phyloP scores from a whole-genome alignment of 1,140 invertebrate genomes.

The Coptotermes formosanus region DNA sequence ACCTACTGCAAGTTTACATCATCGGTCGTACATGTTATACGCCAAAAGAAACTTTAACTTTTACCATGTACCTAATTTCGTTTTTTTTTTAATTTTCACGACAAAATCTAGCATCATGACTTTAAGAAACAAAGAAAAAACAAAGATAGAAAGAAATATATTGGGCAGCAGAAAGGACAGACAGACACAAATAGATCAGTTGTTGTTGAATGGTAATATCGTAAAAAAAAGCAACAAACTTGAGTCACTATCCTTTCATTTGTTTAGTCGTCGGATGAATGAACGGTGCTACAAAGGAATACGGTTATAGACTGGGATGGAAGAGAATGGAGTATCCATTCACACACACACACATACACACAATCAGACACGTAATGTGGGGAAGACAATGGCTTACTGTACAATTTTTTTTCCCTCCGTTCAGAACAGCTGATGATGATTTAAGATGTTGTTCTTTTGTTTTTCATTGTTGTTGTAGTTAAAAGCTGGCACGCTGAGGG shows the following conservation, averaged over 20 bases:
- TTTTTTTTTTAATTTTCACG: too few relatives aligned
- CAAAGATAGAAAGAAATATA: too few relatives aligned
- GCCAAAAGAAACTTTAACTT: too few relatives aligned
- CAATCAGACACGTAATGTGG: neutral
- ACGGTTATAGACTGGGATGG: neutral
- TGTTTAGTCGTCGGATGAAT: neutral
- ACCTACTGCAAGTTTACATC: too few relatives aligned
- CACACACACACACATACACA: conserved; percentile 8
- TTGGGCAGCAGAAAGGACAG: too few relatives aligned
- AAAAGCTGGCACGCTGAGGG: neutral
- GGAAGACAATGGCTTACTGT: conserved; percentile 18
- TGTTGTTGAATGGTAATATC: neutral
- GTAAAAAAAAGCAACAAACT: neutral
- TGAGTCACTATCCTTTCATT: neutral
- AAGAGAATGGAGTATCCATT: neutral
- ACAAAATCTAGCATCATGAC: too few relatives aligned
- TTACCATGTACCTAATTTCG: too few relatives aligned
- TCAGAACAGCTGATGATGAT: conserved; percentile 8
- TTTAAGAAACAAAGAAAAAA: too few relatives aligned
- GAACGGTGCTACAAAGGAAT: conserved; percentile 11
- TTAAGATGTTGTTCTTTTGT: conserved; percentile 4
- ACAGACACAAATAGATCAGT: neutral
- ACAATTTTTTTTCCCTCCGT: conserved; percentile 15
- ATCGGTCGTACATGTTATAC: too few relatives aligned
- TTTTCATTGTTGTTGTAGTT: neutral